Evolutionary conservation across 2,888 invertebrate species (phyloP).

Genomic region (Maniola hyperantus): DNA sequence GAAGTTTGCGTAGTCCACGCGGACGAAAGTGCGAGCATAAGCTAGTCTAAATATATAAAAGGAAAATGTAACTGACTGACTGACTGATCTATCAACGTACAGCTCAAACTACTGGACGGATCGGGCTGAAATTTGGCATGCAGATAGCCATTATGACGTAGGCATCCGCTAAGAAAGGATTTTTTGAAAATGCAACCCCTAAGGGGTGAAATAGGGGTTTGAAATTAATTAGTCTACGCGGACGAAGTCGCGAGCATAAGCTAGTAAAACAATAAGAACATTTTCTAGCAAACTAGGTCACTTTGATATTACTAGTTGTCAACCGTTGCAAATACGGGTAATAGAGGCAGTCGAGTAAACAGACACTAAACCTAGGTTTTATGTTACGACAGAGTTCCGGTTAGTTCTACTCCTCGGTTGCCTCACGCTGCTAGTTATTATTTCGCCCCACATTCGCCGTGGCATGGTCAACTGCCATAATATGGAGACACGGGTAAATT

Average conservation of each 20-base stretch:
- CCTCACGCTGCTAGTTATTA: slow-evolving; percentile 20
- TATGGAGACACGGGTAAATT: slow-evolving; percentile 33
- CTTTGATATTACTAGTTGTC: background rate
- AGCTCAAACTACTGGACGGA: too few relatives aligned
- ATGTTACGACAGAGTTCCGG: slow-evolving; percentile 25
- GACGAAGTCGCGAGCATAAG: background rate
- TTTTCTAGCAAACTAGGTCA: background rate
- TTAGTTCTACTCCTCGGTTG: slow-evolving; percentile 11
- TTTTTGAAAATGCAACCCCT: too few relatives aligned
- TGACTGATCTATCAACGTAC: too few relatives aligned
- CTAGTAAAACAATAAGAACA: background rate
- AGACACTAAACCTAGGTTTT: slow-evolving; percentile 21
- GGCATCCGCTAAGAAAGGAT: too few relatives aligned
- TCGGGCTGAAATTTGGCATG: too few relatives aligned
- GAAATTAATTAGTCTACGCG: too few relatives aligned
- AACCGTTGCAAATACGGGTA: slow-evolving; percentile 4
- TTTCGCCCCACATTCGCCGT: slow-evolving; percentile 21
- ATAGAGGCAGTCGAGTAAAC: slow-evolving; percentile 4
- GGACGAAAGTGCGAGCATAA: too few relatives aligned
- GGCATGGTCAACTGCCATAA: slow-evolving; percentile 30
- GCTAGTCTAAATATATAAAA: too few relatives aligned
- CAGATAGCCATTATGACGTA: too few relatives aligned
- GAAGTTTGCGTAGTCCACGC: too few relatives aligned
- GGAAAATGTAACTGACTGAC: too few relatives aligned
- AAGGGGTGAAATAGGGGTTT: too few relatives aligned